phyloP scores from a whole-genome alignment of 2,888 invertebrate species.

The Dicyrtomina minuta region DNA sequence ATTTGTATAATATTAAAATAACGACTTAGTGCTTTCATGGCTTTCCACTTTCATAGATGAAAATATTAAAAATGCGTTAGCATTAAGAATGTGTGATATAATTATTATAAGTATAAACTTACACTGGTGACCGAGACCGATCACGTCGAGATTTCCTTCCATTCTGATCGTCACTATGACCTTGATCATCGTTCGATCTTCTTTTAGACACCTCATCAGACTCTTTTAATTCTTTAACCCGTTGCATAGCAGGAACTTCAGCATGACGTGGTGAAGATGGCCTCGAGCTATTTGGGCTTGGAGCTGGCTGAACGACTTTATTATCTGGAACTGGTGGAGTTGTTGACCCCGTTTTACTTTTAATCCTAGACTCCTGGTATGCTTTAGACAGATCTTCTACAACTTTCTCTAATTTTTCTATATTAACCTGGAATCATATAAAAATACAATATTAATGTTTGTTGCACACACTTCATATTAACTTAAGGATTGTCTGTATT shows the following conservation, averaged over 20 bases:
- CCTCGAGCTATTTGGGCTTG: constrained; percentile 10
- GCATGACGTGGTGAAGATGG: constrained; percentile 10
- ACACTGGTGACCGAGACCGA: constrained; percentile 43
- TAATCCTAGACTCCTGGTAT: constrained; percentile 68
- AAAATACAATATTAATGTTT: neutral
- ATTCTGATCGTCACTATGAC: constrained; percentile 21
- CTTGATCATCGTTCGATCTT: constrained; percentile 15
- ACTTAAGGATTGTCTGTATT: no score
- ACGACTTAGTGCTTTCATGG: no score
- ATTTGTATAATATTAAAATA: no score
- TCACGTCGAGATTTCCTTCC: constrained; percentile 32
- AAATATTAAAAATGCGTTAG: constrained; percentile 14
- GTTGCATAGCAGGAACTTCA: neutral
- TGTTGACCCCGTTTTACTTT: constrained; percentile 51
- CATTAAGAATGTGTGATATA: no score
- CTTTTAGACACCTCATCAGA: constrained; percentile 7
- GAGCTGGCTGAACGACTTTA: neutral
- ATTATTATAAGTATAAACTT: constrained; percentile 36
- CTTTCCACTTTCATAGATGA: no score
- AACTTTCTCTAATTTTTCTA: constrained; percentile 71
- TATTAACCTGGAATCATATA: constrained; percentile 62
- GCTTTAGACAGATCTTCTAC: constrained; percentile 72
- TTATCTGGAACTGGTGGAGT: constrained; percentile 10
- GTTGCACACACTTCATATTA: no score
- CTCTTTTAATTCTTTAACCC: constrained; percentile 11